Evolutionary conservation across 2,113 vertebrate species (phyloP), one percentile per base, ranked within the genome.

Genomic region (Nyctibius bracteatus): DNA sequence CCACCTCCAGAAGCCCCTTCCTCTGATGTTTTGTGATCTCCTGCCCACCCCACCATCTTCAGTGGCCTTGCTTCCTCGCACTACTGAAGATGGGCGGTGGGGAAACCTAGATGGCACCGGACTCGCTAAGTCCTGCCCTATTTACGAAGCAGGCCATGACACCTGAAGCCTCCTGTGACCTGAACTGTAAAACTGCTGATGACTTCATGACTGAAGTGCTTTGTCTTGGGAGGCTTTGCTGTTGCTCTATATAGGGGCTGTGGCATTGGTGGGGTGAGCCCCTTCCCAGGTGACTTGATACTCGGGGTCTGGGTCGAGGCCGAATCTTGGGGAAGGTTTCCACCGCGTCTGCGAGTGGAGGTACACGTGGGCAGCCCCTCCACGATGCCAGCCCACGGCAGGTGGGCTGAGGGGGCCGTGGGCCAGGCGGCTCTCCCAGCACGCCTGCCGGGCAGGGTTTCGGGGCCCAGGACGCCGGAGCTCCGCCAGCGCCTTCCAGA

Each of bases 191-290:
- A 62, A 10, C 59, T 7, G 12, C 37, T 41, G 14, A 0, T 0
- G 1, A 19, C 15, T 8, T 43, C 14, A 0, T 0, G 1, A 13
- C 15, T 7, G 43, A 27, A 8, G 16, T 0, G 19, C 44, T 67
- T 37, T 23, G 18, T 3, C 25, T 8, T 5, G 24, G 17, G 27
- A 47, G 10, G 31, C 46, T 11, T 12, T 10, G 16, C 35, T 27
- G 62, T 16, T 12, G 5, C 41, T 47, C 30, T 12, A 2, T 13
- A 3, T 0, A 2, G 19, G 12, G 22, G 31, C 49, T 9, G 18
- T 1, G 41, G 8, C 35, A 5, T 2, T 4, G 14, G 12, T 2
- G 17, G 12, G 35, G 12, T 1, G 3, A 71, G 31, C 6, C 3
- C 9, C 12, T 23, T 52, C 10, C 24, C 24, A 1, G 25, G 6